Percentiles rank a stretch among this genome's conserved stretches.
phyloP scores from a whole-genome alignment of 2,797 vertebrate genomes.

The Sebastes oblongus region DNA sequence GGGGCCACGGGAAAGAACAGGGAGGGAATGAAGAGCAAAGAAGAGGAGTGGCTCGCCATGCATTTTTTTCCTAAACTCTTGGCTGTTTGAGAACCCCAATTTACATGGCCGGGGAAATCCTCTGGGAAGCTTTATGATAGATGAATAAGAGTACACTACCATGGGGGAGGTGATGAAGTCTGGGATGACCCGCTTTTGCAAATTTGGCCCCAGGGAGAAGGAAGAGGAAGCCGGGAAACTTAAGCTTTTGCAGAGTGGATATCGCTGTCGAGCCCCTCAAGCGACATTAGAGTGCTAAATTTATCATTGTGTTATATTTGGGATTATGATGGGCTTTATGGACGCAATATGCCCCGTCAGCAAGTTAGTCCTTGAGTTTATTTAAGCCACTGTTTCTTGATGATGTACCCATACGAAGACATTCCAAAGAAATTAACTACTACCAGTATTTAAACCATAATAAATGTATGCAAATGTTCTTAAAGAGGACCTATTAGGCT shows the following conservation, averaged over 20 bases:
- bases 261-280: conserved; percentile 53
- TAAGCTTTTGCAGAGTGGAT: conserved; percentile 68
- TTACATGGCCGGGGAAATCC: conserved; percentile 71
- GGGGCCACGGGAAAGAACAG: conserved; percentile 16
- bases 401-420: not conserved
- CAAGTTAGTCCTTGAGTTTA: conserved; percentile 5
- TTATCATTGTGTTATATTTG: conserved; percentile 71
- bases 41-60: conserved; percentile 34
- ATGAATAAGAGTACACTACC: conserved; percentile 68
- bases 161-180: conserved; percentile 66
- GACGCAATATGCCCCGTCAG: conserved; percentile 17
- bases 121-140: conserved; percentile 77
- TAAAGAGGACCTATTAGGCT: no score
- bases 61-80: conserved; percentile 62
- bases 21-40: conserved; percentile 18
- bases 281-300: conserved; percentile 60
- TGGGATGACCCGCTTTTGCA: conserved; percentile 78
- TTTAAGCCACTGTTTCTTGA: not conserved
- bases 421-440: not conserved
- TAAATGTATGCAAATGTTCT: not conserved
- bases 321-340: conserved; percentile 48
- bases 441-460: not conserved
- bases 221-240: conserved; percentile 66
- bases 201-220: conserved; percentile 80
- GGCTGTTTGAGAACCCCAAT: conserved; percentile 66